phyloP scores from a whole-genome alignment of 2,888 invertebrate genomes.

The Chaetogeoica ovagalla region DNA sequence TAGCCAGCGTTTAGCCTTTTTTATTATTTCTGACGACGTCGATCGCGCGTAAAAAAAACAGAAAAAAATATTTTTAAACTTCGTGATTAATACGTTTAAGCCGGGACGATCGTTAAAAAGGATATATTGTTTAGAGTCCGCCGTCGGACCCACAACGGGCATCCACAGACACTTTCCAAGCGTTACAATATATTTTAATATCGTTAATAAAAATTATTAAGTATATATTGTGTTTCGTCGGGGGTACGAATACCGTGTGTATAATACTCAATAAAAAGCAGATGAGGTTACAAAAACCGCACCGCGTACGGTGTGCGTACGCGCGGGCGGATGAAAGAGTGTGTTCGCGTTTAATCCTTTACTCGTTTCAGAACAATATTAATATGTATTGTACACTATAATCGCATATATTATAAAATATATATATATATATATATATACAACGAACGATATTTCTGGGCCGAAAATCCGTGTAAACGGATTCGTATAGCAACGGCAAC shows the following conservation, averaged over 20 bases:
- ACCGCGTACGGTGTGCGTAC: not conserved
- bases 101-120: constrained; percentile 44
- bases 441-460: not conserved
- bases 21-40: constrained; percentile 53
- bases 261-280: constrained; percentile 43
- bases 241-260: not conserved
- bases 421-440: too few relatives aligned
- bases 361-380: constrained; percentile 22
- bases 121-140: not conserved
- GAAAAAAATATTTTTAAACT: constrained; percentile 18
- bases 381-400: not conserved
- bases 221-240: constrained; percentile 19
- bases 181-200: constrained; percentile 37
- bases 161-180: not conserved
- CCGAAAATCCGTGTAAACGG: constrained; percentile 7
- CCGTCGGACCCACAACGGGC: constrained; percentile 7
- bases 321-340: not conserved
- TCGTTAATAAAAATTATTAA: constrained; percentile 30
- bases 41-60: constrained; percentile 6
- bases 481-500: not conserved
- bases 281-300: constrained; percentile 22
- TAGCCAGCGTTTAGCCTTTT: constrained; percentile 51
- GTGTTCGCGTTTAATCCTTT: constrained; percentile 27
- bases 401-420: not conserved
- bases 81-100: constrained; percentile 45